These are phyloP conservation scores for Himalopsyche kuldschensis DNA, from an alignment of 2,888 invertebrate genomes.

Conservation along the genomic window DNA sequence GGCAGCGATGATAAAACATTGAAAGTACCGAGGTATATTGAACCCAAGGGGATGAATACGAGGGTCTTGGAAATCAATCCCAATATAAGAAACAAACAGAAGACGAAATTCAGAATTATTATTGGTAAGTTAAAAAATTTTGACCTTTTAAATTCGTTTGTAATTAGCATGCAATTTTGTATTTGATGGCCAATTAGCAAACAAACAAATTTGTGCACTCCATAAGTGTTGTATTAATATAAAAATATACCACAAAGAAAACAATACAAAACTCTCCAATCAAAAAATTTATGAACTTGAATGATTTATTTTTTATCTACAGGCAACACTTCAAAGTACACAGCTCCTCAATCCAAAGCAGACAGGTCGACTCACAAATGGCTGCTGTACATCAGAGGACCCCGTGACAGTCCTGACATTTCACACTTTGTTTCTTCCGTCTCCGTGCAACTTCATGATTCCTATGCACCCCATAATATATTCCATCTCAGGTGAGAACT, in stretches of 20 bases:
- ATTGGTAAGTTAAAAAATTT: conserved; percentile 51
- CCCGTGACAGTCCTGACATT: conserved; percentile 62
- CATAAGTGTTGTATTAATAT: too few relatives aligned
- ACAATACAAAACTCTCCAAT: too few relatives aligned
- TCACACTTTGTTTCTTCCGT: conserved; percentile 71
- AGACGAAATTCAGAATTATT: conserved; percentile 57
- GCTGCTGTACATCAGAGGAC: conserved; percentile 83
- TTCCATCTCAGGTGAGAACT: conserved; percentile 73
- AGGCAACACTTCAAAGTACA: conserved; percentile 84
- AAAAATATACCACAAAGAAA: too few relatives aligned
- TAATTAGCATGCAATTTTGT: too few relatives aligned
- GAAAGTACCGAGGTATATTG: conserved; percentile 48
- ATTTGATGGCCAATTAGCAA: too few relatives aligned
- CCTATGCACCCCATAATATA: conserved; percentile 84
- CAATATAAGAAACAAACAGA: conserved; percentile 58
- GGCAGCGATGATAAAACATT: not conserved
- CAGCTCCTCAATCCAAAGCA: conserved; percentile 67
- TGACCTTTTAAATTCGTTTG: too few relatives aligned
- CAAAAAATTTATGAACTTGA: too few relatives aligned
- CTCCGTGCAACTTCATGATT: conserved; percentile 79
- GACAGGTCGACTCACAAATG: conserved; percentile 84
- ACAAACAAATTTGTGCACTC: too few relatives aligned
- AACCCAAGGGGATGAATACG: conserved; percentile 47
- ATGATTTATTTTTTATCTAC: not conserved
- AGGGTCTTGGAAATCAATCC: conserved; percentile 55